These are phyloP conservation scores for Drosophila lowei DNA, from an alignment of 1,140 invertebrate species.

Conservation along the genomic window DNA sequence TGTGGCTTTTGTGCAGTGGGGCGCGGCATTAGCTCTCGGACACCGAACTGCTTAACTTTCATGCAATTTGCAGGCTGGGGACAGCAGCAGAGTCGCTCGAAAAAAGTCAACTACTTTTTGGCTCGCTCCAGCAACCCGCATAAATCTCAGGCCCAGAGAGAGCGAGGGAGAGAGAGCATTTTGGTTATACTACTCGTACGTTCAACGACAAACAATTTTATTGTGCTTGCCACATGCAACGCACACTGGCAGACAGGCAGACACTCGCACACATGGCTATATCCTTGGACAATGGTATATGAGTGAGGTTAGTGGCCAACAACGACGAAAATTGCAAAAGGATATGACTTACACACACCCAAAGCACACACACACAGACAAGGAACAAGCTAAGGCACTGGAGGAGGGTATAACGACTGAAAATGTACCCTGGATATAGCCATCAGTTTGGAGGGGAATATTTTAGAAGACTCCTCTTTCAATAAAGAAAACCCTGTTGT, in stretches of 20 bases:
- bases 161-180: conserved; percentile 32
- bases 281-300: conserved; percentile 62
- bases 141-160: conserved; percentile 55
- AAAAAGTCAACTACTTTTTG: conserved; percentile 67
- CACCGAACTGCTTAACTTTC: conserved; percentile 77
- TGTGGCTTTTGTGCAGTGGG: conserved; percentile 72
- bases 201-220: conserved; percentile 79
- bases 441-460: too few species aligned
- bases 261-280: conserved; percentile 23
- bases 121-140: conserved; percentile 30
- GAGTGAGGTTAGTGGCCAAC: conserved; percentile 73
- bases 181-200: conserved; percentile 17
- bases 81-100: background rate
- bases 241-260: conserved; percentile 12
- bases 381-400: too few species aligned
- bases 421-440: too few species aligned
- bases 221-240: conserved; percentile 51
- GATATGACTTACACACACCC: conserved; percentile 64
- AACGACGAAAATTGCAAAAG: conserved; percentile 77
- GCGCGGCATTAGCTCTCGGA: conserved; percentile 73
- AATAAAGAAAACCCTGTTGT: too few species aligned
- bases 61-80: conserved; percentile 67
- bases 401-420: too few species aligned
- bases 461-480: too few species aligned
- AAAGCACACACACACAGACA: conserved; percentile 17